Evolutionary conservation across 2,888 invertebrate species (phyloP), one percentile per base, ranked within the genome.

Genomic region (Acronicta leporina): DNA sequence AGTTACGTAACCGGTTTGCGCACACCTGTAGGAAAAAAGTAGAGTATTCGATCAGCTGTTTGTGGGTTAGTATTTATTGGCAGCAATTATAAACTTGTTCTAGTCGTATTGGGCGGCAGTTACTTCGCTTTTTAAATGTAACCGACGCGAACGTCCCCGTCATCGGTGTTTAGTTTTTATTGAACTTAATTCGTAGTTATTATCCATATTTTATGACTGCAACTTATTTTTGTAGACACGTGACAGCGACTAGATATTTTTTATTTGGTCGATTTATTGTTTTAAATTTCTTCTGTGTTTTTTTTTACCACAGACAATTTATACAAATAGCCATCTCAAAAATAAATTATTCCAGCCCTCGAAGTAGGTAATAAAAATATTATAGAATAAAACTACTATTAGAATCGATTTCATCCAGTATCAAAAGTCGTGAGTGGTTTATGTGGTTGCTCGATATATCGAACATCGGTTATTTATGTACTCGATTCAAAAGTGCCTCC

Each of bases 1-100:
- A 76, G 69, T 82, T 72, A 76, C 75, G 77, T 77, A 84, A 87
- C 84, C 76, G 80, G 87, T 87, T 81, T 61, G 57, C 55, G 68
- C 74, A 72, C 87, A 87, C 82, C 84, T 88, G 87, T 77, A 74
- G 58, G 56, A 63, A 75, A 75, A 80, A 81, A 76, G 62, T 69
- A 44, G 61, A 72, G 48, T 68, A 73, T 63, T 44, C 74, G 77
- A 85, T 83, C 82, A 82, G 75, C 78, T 79, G 81, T 79, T 81
- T 68, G 76, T 75, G 55, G 68, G 73, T 80, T 76, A 75, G 70
- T 64, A 62, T 70, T 71, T 80, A 73, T 68, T 63, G 20, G 53
- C 59, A 15, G 67, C 60, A 75, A 77, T 77, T 77, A 75, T 62
- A 58, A 63, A 67, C 70, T 54, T 48, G 73, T 63, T 69, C 63